Base-by-base conservation (phyloP, 2,113 vertebrate genomes). In the Chlorodrepanis virens region DNA sequence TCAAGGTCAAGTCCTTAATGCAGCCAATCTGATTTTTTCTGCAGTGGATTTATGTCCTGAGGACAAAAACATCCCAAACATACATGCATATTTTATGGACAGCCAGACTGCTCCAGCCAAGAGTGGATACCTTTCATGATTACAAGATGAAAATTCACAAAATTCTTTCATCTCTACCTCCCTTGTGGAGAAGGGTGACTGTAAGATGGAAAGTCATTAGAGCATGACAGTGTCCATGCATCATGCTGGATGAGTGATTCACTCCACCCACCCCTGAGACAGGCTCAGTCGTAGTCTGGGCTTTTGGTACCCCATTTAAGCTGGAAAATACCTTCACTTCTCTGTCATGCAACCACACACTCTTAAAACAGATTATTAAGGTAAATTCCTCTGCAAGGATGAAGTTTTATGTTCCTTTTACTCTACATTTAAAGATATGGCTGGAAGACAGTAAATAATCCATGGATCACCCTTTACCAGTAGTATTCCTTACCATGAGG, bases 21-120 rank as follows among this genome's bases (percentile, higher is more conserved):
- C 10, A 63, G 22, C 22, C 27, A 56, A 49, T 65, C 24, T 85
- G 35, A 13, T 33, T 49, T 75, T 65, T 74, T 65, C 10, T 2
- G 1, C 8, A 7, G 16, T 49, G 50, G 16, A 29, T 65, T 75
- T 57, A 57, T 47, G 19, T 47, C 28, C 23, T 47, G 50, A 64
- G 50, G 12, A 64, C n/a, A 65, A 65, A 83, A 65, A 24, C 14
- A 57, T 15, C 24, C 42, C 24, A 49, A 65, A 40, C 19, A 40
- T 40, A 6, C 12, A 4, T 9, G 10, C 4, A 65, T 8, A 25
- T 49, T 49, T 56, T n/a, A 16, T 49, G 35, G 24, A 29, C 42
- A 75, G 29, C 0, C 0, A 85, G 50, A 13, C 29, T 56, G 20
- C 20, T 56, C 5, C n/a, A 49, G 50, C 12, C 24, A 47, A n/a